A percentile compares a stretch with the other conserved stretches of the same genome.
phyloP scores from a whole-genome alignment of 2,888 invertebrate genomes.

The Gordius sp. region DNA sequence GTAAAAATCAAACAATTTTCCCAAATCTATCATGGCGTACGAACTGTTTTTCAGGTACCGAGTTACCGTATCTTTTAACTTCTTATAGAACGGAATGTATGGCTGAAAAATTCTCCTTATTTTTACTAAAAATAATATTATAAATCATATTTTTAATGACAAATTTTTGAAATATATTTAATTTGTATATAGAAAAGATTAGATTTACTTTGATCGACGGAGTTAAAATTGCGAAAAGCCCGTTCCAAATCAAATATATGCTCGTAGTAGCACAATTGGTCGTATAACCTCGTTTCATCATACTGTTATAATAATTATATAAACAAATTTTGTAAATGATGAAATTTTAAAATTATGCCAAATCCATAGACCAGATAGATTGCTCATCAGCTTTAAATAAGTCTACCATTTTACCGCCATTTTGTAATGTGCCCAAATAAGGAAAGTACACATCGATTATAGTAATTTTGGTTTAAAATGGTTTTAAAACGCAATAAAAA shows the following conservation, averaged over 20 bases:
- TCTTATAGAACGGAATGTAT: neutral
- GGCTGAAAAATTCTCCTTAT: neutral
- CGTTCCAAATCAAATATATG: neutral
- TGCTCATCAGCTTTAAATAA: too few species aligned
- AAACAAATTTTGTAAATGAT: too few species aligned
- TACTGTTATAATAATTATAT: conserved; percentile 5
- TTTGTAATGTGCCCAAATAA: too few species aligned
- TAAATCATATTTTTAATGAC: neutral
- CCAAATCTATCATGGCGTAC: conserved; percentile 4
- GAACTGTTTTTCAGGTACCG: neutral
- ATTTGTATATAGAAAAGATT: neutral
- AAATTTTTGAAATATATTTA: neutral
- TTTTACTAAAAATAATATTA: conserved; percentile 10
- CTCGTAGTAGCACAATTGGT: conserved; percentile 4
- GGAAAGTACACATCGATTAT: too few species aligned
- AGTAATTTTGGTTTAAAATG: too few species aligned
- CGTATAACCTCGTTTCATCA: conserved; percentile 3
- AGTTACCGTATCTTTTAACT: neutral
- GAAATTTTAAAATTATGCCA: too few species aligned
- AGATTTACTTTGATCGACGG: neutral
- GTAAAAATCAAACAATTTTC: neutral
- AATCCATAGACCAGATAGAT: too few species aligned
- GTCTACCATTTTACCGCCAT: too few species aligned
- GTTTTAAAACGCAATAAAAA: too few species aligned
- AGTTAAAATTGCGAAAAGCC: neutral